A percentile compares a stretch with the other conserved stretches of the same genome.
Conservation (phyloP, 2,797 vertebrate species). For the Salmo trutta region DNA sequence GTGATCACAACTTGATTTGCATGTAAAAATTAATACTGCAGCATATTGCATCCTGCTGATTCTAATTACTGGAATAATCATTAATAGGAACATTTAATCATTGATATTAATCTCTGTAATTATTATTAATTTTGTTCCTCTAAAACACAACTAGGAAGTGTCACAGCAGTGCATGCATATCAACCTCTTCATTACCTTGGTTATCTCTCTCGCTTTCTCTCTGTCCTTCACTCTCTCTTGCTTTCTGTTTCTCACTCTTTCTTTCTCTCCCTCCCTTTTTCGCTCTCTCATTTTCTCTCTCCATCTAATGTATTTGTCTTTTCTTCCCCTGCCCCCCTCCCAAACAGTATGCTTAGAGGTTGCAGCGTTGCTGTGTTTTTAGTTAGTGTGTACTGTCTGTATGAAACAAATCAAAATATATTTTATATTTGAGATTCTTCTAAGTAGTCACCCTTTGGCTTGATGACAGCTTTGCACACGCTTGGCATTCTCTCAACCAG, state of each 20-base stretch:
- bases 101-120: slow-evolving; percentile 72
- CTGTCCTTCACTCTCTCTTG: neutral
- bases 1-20: slow-evolving; percentile 53
- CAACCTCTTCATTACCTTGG: slow-evolving; percentile 63
- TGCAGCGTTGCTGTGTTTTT: too few relatives aligned
- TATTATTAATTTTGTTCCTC: slow-evolving; percentile 69
- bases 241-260: neutral
- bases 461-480: too few relatives aligned
- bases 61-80: slow-evolving; percentile 71
- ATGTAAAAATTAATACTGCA: slow-evolving; percentile 52
- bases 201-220: slow-evolving; percentile 16
- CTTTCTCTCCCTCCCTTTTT: neutral
- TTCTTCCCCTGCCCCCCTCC: neutral
- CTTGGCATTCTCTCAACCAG: too few relatives aligned
- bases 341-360: too few relatives aligned
- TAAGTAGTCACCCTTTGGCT: too few relatives aligned
- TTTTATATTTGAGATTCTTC: too few relatives aligned
- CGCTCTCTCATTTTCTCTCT: neutral
- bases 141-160: slow-evolving; percentile 42
- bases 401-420: too few relatives aligned
- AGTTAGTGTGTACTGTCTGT: too few relatives aligned
- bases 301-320: neutral
- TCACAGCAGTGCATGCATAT: slow-evolving; percentile 53
- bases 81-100: slow-evolving; percentile 72
- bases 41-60: slow-evolving; percentile 65